These are phyloP conservation scores for Microctonus hyperodae DNA, from an alignment of 2,888 invertebrate species.

Conservation along the genomic window DNA sequence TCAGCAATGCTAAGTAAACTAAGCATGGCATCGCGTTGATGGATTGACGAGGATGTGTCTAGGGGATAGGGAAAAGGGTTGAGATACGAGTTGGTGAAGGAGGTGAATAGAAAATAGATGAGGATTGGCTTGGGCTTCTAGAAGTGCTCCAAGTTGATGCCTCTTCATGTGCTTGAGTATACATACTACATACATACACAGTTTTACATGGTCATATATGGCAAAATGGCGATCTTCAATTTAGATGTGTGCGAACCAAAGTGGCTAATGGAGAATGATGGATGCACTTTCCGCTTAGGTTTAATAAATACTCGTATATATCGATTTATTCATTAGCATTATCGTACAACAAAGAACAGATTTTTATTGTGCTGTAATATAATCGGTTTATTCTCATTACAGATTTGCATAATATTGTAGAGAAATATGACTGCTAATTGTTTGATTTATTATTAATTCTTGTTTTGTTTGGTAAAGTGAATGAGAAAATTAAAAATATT, in stretches of 20 bases:
- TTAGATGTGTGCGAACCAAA: background rate
- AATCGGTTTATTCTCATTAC: no score
- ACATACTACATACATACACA: background rate
- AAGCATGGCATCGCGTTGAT: conserved; percentile 39
- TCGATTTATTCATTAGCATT: background rate
- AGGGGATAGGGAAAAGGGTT: background rate
- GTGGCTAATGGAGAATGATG: background rate
- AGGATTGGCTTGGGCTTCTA: conserved; percentile 9
- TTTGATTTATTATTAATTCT: background rate
- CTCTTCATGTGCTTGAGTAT: background rate
- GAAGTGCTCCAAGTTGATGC: conserved; percentile 2
- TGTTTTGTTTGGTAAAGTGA: background rate
- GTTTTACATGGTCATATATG: background rate
- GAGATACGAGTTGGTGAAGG: conserved; percentile 4
- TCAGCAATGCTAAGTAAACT: conserved; percentile 61
- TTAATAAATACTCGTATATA: background rate
- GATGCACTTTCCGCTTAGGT: background rate
- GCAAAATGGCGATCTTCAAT: background rate
- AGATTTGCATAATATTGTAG: no score
- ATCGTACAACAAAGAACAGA: no score
- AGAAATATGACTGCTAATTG: no score
- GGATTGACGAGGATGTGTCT: conserved; percentile 24
- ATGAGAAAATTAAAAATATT: no score
- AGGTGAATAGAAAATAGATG: conserved; percentile 25
- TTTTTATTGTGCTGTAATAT: no score